Conservation (phyloP, 1,140 invertebrate species). For the Drosophila malerkotliana region DNA sequence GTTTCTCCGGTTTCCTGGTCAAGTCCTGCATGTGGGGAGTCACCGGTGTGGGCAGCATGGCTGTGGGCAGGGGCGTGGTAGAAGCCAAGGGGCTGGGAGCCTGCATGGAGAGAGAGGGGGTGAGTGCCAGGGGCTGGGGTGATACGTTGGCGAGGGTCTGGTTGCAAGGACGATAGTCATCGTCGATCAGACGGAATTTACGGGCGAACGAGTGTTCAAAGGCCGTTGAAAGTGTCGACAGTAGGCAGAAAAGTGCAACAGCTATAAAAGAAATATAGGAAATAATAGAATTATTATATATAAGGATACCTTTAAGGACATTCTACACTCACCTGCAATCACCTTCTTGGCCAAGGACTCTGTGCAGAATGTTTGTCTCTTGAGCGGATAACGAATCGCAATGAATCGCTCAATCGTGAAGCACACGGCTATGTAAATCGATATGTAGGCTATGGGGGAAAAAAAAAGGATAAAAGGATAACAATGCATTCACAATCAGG, state of each 20-base stretch:
- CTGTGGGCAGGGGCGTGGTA: conserved; percentile 23
- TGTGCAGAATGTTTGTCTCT: conserved; percentile 89
- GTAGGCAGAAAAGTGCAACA: conserved; percentile 87
- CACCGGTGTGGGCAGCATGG: conserved; percentile 36
- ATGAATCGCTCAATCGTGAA: conserved; percentile 92
- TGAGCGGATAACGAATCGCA: conserved; percentile 90
- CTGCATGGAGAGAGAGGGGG: conserved; percentile 3
- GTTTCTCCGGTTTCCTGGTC: conserved; percentile 1
- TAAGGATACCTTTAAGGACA: neutral
- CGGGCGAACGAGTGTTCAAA: conserved; percentile 86
- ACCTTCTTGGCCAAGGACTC: conserved; percentile 86
- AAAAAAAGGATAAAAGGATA: conserved; percentile 4
- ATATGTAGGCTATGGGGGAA: conserved; percentile 86
- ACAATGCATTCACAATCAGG: conserved; percentile 12
- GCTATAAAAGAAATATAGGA: conserved; percentile 45
- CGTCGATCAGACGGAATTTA: conserved; percentile 70
- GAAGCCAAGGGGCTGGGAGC: conserved; percentile 1
- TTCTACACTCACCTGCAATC: conserved; percentile 84
- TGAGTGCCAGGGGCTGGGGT: conserved; percentile 35
- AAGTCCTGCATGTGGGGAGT: conserved; percentile 37
- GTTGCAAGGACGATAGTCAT: conserved; percentile 74
- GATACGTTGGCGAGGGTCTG: conserved; percentile 70
- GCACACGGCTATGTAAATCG: conserved; percentile 91
- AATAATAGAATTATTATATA: conserved; percentile 15
- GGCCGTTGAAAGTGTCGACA: conserved; percentile 87